Base-by-base conservation (phyloP, 1,140 invertebrate genomes). In the Drosophila dunni region DNA sequence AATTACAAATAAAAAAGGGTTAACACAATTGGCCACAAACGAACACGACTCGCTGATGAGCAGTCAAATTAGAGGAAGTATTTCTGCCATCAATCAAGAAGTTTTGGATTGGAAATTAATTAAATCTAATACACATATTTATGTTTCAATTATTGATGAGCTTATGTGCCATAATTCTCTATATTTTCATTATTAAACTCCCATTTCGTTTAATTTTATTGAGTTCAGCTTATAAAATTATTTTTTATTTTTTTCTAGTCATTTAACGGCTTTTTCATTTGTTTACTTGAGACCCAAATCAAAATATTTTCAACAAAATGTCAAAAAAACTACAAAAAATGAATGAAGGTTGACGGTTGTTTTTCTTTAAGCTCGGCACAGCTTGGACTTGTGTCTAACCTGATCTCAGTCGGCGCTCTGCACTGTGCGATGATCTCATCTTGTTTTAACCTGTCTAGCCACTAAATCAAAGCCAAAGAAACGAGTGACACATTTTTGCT, bases 401-500 rank as follows among this genome's bases (percentile, higher is more conserved):
- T 29, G 61, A 7, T 24, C 33, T 40, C 20, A 44, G 29, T 15
- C 15, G 7, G 7, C 1, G 10, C 36, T n/a, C 15, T 29, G 7
- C 13, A n/a, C 40, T 42, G 11, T 61, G 50, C 38, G 84, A 84
- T 89, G 84, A 89, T 90, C 85, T 89, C 84, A 89, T 90, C 85
- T 89, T 58, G 78, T 81, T 69, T 89, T 89, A 89, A 89, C 84
- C 84, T 89, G 84, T 90, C 84, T 89, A 84, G 84, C 84, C 84
- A 89, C 85, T 89, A 90, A 84, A 89, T 89, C 84, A 89, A 89
- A 89, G 84, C 72, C 81, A 73, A 89, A 89, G 85, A 89, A 79
- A 65, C 84, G 67, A 90, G 66, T 89, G 84, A 89, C 84, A 89
- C 84, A 89, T 84, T 89, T 88, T 83, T 72, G 50, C 56, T 67